These are phyloP conservation scores for Hydrochoerus hydrochaeris DNA, from an alignment of 2,113 vertebrate genomes.

Conservation along the genomic window DNA sequence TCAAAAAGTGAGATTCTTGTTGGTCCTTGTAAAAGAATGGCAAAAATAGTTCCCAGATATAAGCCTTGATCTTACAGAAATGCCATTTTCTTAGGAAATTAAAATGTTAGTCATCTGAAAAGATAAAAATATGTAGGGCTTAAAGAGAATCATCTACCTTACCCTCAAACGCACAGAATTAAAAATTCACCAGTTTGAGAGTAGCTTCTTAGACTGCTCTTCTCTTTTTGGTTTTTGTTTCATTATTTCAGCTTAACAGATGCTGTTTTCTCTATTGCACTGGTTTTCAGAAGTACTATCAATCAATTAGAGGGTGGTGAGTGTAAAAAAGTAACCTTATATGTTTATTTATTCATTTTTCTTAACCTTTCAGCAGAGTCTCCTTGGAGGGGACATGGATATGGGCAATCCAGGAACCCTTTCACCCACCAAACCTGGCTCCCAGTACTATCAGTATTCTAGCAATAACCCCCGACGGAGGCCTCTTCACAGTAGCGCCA, in stretches of 20 bases:
- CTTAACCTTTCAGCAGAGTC: conserved; percentile 88
- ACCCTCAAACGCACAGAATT: neutral
- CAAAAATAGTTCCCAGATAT: neutral
- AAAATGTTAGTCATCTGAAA: neutral
- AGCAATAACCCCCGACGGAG: conserved; percentile 94
- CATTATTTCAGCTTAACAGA: conserved; percentile 42
- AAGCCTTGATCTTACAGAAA: conserved; percentile 14
- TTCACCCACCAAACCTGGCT: conserved; percentile 94
- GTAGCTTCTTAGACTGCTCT: conserved; percentile 55
- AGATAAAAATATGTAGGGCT: neutral
- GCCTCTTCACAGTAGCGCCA: conserved; percentile 91
- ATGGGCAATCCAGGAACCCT: conserved; percentile 94
- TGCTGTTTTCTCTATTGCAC: conserved; percentile 33
- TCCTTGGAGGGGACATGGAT: conserved; percentile 94
- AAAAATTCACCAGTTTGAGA: conserved; percentile 2
- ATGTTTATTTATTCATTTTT: conserved; percentile 70
- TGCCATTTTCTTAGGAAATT: conserved; percentile 33
- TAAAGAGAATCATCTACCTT: neutral
- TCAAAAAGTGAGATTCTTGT: neutral
- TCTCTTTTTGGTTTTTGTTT: neutral
- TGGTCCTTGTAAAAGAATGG: neutral
- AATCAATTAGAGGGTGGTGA: conserved; percentile 52
- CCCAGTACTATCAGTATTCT: conserved; percentile 97
- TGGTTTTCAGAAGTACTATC: conserved; percentile 73
- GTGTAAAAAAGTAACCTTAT: conserved; percentile 65